Percentiles rank a stretch among this genome's conserved stretches.
These are phyloP conservation scores for Gorsachius goisagi DNA, from an alignment of 2,113 vertebrate genomes.

Conservation along the genomic window DNA sequence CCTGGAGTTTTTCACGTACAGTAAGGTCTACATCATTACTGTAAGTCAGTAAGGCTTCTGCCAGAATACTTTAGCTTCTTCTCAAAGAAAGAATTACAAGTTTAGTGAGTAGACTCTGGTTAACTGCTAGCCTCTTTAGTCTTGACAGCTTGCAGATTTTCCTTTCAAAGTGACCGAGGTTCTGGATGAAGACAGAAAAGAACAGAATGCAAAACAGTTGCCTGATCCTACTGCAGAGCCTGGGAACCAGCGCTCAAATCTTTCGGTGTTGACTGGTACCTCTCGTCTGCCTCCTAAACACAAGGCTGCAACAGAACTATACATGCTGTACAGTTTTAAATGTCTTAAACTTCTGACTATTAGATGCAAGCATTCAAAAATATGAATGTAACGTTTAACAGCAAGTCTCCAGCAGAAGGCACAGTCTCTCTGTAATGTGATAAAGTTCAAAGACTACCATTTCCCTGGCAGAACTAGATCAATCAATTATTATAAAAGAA, in stretches of 20 bases:
- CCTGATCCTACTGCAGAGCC: neutral
- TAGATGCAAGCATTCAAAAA: neutral
- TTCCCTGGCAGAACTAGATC: neutral
- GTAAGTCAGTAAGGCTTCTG: neutral
- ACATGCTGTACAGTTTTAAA: neutral
- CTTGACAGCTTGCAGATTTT: neutral
- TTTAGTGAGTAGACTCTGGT: neutral
- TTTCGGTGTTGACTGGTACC: neutral
- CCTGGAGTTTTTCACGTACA: neutral
- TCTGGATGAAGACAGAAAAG: neutral
- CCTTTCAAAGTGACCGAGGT: neutral
- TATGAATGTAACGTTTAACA: neutral
- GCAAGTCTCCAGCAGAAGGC: neutral
- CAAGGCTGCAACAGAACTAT: neutral
- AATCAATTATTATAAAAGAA: neutral
- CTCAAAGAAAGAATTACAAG: neutral
- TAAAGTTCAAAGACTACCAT: neutral
- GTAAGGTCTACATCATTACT: neutral
- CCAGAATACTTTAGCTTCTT: neutral
- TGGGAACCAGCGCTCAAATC: neutral
- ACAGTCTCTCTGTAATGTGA: neutral
- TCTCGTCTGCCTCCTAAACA: neutral
- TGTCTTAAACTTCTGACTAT: neutral
- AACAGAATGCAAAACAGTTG: neutral
- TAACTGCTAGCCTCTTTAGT: neutral